phyloP scores from a whole-genome alignment of 1,140 invertebrate genomes.

The Aethina tumida region DNA sequence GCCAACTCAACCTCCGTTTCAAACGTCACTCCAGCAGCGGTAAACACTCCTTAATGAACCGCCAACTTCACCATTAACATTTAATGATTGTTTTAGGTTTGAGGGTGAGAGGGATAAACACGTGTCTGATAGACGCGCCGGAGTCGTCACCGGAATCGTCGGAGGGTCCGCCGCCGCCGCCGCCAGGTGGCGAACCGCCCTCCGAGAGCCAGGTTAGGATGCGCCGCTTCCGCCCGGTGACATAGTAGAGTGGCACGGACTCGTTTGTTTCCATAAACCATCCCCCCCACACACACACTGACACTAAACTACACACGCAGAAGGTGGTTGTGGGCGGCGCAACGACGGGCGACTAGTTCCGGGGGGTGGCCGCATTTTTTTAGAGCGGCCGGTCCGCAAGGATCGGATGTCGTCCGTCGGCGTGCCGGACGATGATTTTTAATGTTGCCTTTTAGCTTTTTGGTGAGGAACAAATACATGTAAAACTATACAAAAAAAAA shows the following conservation, averaged over 20 bases:
- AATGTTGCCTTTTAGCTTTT: too few species aligned
- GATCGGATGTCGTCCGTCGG: too few species aligned
- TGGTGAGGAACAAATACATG: too few species aligned
- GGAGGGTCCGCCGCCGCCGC: slow-evolving; percentile 32
- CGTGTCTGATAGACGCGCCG: slow-evolving; percentile 31
- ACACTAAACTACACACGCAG: too few species aligned
- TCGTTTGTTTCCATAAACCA: background rate
- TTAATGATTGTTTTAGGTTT: slow-evolving; percentile 19
- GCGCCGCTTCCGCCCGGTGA: slow-evolving; percentile 32
- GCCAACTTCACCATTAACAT: too few species aligned
- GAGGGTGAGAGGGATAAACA: slow-evolving; percentile 30
- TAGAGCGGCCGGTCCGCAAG: too few species aligned
- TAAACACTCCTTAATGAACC: slow-evolving; percentile 10
- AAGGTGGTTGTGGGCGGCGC: too few species aligned
- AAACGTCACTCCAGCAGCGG: slow-evolving; percentile 41
- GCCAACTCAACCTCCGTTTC: slow-evolving; percentile 55
- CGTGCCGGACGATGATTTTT: too few species aligned
- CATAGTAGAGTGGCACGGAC: slow-evolving; percentile 23
- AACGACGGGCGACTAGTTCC: too few species aligned
- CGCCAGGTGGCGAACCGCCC: slow-evolving; percentile 29
- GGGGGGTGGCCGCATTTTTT: too few species aligned
- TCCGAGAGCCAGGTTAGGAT: slow-evolving; percentile 32
- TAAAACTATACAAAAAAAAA: too few species aligned
- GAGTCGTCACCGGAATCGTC: slow-evolving; percentile 35
- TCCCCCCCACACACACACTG: too few species aligned